Evolutionary conservation across 2,888 invertebrate genomes (phyloP), one percentile per base, ranked within the genome.

Genomic region (Cataglyphis rosenhaueri): DNA sequence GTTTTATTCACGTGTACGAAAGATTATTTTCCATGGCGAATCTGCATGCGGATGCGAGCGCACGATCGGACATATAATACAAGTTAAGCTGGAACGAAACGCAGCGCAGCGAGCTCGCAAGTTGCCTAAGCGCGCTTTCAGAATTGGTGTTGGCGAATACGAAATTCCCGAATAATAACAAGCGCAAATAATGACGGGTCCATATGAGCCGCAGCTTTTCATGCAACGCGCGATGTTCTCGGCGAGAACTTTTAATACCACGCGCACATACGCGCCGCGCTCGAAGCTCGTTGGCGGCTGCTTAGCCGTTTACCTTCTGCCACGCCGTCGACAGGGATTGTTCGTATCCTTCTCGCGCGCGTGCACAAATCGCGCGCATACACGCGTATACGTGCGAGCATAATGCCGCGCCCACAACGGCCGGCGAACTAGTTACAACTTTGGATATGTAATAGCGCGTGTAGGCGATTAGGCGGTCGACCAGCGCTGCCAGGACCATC

Each of bases 371-470:
- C 52, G 52, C 64, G 70, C 83, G 83, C 68, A 74, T 61, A 74
- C 57, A 55, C n/a, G 15, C 70, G 81, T 83, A 48, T 75, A 81
- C 55, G 52, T 52, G 62, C 66, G 71, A 41, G 57, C 61, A 82
- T 85, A 87, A 87, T 87, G 84, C 85, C 85, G 82, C 79, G 71
- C 65, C 73, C 81, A 84, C 81, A 64, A 35, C 25, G 35, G 35
- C 59, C 87, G 85, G 70, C 85, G 84, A 89, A 90, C 90, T 91
- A 91, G 90, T 90, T 92, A 89, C 91, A 90, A 92, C 87, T 91
- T 91, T 91, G 90, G 88, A 90, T 92, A 91, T 90, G 89, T 91
- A 91, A 90, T 91, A 90, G 90, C 88, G 88, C 89, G 87, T 88
- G 89, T 87, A 87, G 87, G 71, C 91, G 89, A 90, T 91, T 89